Conservation (phyloP, 2,113 vertebrate genomes). For the Morphnarchus princeps region DNA sequence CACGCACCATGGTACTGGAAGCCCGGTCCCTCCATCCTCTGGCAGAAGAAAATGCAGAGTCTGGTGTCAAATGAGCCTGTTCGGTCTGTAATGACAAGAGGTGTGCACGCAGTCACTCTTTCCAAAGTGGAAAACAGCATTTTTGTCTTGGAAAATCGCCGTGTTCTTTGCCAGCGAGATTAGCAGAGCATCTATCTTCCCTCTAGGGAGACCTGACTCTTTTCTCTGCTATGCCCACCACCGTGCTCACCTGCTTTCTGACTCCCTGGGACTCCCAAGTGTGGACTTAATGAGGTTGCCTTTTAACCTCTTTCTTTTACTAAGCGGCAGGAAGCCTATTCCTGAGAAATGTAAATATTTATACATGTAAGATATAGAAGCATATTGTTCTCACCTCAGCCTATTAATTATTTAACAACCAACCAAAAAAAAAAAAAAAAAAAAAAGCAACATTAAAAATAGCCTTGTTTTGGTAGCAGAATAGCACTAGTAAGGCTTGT, state of each 20-base stretch:
- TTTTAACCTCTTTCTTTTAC: neutral
- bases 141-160: neutral
- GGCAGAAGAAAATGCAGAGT: neutral
- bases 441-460: neutral
- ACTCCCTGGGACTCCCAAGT: neutral
- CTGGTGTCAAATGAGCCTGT: neutral
- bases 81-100: neutral
- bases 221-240: neutral
- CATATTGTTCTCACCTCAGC: neutral
- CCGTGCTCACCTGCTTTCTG: neutral
- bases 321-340: neutral
- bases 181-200: neutral
- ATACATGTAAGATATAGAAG: neutral
- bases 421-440: neutral
- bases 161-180: neutral
- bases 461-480: neutral
- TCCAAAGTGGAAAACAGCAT: neutral
- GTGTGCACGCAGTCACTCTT: neutral
- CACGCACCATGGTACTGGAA: fast-evolving
- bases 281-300: neutral
- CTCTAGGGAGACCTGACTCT: neutral
- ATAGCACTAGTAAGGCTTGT: neutral
- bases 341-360: neutral
- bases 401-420: neutral
- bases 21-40: neutral